Evolutionary conservation across 2,888 invertebrate species (phyloP), one percentile per base, ranked within the genome.

Genomic region (Carterocephalus palaemon): DNA sequence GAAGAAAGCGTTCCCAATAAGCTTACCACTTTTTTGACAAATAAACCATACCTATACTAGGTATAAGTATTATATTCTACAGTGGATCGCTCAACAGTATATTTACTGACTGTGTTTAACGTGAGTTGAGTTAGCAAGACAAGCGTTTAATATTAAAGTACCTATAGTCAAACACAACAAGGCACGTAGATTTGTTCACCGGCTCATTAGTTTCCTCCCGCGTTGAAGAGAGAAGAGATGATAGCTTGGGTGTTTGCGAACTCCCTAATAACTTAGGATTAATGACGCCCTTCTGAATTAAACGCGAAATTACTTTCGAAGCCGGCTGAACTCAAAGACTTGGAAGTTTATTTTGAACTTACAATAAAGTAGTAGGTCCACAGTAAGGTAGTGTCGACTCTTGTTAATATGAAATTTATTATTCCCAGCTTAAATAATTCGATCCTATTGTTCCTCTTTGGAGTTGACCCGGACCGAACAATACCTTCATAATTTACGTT

Each of bases 401-500:
- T 75, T 71, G 74, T 79, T 80, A 75, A 73, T 78, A 77, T 68
- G 68, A 70, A 80, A 83, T 81, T 81, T 83, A 82, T 82, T 76
- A 69, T 68, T 62, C 56, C 63, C 69, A 70, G 67, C 67, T 70
- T 74, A 80, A 79, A 81, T 80, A 73, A 78, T 80, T 66, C 70
- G 71, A 64, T 70, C 75, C 82, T 81, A 83, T 84, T 85, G 83
- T 84, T 75, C 70, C 64, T 66, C 64, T 65, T 60, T 65, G 74
- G 75, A 75, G 74, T 79, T 78, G 73, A 79, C 67, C 70, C 60
- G 67, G 82, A 85, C 70, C 60, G 67, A 83, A 85, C 85, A 84
- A 85, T 84, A 63, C 84, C 62, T 72, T 75, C 83, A 84, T 85
- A 85, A 85, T 81, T 85, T 85, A 84, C 74, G 76, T 81, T 83